A percentile compares a stretch with the other conserved stretches of the same genome.
These are phyloP conservation scores for Tautogolabrus adspersus DNA, from an alignment of 2,113 vertebrate genomes.

Conservation along the genomic window DNA sequence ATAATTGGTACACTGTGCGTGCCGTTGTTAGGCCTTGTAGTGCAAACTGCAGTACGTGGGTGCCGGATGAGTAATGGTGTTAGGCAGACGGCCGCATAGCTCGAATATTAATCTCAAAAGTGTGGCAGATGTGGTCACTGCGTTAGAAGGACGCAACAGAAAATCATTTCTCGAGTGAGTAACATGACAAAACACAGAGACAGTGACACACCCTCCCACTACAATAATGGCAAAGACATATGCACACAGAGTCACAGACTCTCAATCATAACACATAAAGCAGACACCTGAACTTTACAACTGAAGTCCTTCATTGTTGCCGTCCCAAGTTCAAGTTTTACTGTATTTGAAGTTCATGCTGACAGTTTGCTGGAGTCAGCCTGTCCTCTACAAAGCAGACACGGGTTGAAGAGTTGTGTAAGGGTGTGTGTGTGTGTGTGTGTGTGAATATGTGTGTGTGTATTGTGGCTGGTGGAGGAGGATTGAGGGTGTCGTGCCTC, in stretches of 20 bases:
- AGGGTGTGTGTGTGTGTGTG: conserved; percentile 23
- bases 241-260: conserved; percentile 1
- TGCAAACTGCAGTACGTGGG: conserved; percentile 29
- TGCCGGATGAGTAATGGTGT: conserved; percentile 48
- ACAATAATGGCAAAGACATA: conserved; percentile 2
- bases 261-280: conserved; percentile 6
- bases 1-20: conserved; percentile 49
- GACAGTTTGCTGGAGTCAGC: conserved; percentile 37
- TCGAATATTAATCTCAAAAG: conserved; percentile 60
- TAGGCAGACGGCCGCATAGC: conserved; percentile 6
- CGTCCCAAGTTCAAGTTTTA: conserved; percentile 30
- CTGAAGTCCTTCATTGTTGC: conserved; percentile 5
- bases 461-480: background rate
- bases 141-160: conserved; percentile 23
- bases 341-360: conserved; percentile 20
- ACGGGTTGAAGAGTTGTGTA: background rate
- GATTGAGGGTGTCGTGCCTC: conserved; percentile 8
- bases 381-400: conserved; percentile 12
- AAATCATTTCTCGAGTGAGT: conserved; percentile 6
- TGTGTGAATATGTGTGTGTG: conserved; percentile 5
- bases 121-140: conserved; percentile 45
- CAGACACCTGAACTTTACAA: background rate
- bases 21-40: conserved; percentile 34
- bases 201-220: background rate
- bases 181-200: conserved; percentile 33